Evolutionary conservation across 2,797 vertebrate genomes (phyloP).

Genomic region (Gila robusta): DNA sequence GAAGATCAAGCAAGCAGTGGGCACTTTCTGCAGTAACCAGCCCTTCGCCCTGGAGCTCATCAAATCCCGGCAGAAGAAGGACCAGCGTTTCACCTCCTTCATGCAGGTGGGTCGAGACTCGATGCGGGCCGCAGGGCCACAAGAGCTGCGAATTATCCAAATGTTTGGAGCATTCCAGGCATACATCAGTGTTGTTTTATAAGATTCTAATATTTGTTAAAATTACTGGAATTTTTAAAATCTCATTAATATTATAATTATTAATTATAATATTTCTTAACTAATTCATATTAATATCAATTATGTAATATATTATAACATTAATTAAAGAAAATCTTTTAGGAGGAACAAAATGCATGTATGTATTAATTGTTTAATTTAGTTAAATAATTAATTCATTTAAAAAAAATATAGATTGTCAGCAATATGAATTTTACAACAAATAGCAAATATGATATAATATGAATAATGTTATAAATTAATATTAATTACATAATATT

Average conservation of each 20-base stretch:
- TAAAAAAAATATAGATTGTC: neutral
- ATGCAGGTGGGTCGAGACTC: slow-evolving; percentile 84
- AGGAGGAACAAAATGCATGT: neutral
- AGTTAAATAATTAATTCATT: no score
- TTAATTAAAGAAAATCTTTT: neutral
- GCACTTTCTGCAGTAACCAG: slow-evolving; percentile 97
- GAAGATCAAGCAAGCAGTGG: slow-evolving; percentile 89
- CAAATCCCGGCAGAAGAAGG: slow-evolving; percentile 94
- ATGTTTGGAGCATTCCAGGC: neutral
- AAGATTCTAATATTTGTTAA: neutral
- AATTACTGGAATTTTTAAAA: neutral
- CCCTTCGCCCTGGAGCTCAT: slow-evolving; percentile 97
- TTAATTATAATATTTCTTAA: no score
- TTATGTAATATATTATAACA: neutral
- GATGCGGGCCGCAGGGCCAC: neutral
- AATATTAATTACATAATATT: neutral
- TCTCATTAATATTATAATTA: neutral
- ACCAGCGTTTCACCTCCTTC: slow-evolving; percentile 90
- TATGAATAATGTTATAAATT: neutral
- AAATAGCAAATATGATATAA: neutral
- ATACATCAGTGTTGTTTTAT: neutral
- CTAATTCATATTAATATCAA: neutral
- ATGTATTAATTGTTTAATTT: neutral
- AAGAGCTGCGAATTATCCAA: neutral
- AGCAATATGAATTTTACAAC: neutral